Base-by-base conservation (phyloP, 2,888 invertebrate species). In the Elegia similella region DNA sequence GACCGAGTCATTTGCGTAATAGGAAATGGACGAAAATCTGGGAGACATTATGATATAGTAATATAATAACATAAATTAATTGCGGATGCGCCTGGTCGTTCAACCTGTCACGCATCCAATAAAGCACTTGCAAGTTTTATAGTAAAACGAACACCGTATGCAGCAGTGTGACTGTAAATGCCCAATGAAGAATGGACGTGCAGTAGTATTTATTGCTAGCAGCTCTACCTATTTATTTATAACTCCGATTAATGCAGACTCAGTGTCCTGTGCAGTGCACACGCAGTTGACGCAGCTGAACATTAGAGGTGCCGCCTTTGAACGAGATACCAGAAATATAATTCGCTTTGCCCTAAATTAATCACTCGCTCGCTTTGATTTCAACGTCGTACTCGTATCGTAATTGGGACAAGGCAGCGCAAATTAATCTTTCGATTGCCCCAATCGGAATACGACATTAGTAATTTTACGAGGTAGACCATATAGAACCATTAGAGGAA, bases 1-100 rank as follows among this genome's bases (percentile, higher is more conserved):
- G 78, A 85, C 80, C 84, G 82, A 86, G 86, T 85, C 86, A 86
- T 87, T 88, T 87, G 82, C 82, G 77, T 88, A 80, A 86, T 83
- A 82, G 69, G 76, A 86, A 82, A 88, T 87, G 76, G 80, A 82
- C 81, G 84, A 82, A 70, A 63, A 60, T 61, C 55, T 62, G 59
- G 55, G 43, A 55, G 46, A 55, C 32, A 55, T 8, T 38, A 42
- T 32, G 13, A 17, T 38, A n/a, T 32, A n/a, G 32, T 15, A 32
- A 23, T n/a, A 38, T n/a, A 38, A 38, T 38, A 38, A 38, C 38
- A 34, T 38, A 38, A 38, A 38, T 12, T 12, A 38, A 38, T 38
- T 38, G 38, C 38, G n/a, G 38, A 12, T n/a, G 38, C 38, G n/a
- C 12, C n/a, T 38, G 10, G 38, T 38, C 38, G n/a, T 38, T 38